Base-by-base conservation (phyloP, 2,888 invertebrate species). In the Andrena marginata region DNA sequence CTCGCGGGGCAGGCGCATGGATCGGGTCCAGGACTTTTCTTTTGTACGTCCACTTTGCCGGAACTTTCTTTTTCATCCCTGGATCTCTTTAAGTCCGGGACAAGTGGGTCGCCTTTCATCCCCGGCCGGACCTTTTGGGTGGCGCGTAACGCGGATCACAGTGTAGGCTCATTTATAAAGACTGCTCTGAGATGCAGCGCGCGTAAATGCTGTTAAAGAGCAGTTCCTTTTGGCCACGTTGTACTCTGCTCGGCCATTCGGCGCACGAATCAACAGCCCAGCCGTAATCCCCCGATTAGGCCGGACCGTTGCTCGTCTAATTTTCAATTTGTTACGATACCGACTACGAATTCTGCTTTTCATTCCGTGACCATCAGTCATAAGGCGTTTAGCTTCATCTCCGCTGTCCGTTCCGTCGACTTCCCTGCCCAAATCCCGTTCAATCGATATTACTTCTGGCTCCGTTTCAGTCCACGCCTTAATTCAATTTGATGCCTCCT, bases 321-420 rank as follows among this genome's bases (percentile, higher is more conserved):
- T 77, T 80, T 70, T 76, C 87, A 70, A 87, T 87, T 80, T 78
- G 80, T 80, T 83, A 77, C 82, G 72, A 85, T 73, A 70, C 67
- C 59, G 80, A 77, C 77, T 67, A 42, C 56, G 75, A 80, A 77
- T 87, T 87, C 73, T 73, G 82, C 87, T 56, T 83, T 59, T 85
- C 86, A 87, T 80, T 76, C 80, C 3, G 75, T 54, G 67, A 54
- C 75, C 87, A 86, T 86, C 87, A 82, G 75, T 86, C 85, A 85
- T 77, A 77, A 73, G 77, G 71, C 87, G 82, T 71, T 77, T 72
- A 83, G 73, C 77, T 82, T 74, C 75, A 82, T 63, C 85, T 62
- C 33, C 31, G 48, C 49, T 70, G 72, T 48, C 80, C 64, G 63
- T 80, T 60, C 29, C 56, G 56, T 80, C 72, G 72, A 72, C 69